These are phyloP conservation scores for Fragariocoptes setiger DNA, from an alignment of 1,140 invertebrate species.

Conservation along the genomic window DNA sequence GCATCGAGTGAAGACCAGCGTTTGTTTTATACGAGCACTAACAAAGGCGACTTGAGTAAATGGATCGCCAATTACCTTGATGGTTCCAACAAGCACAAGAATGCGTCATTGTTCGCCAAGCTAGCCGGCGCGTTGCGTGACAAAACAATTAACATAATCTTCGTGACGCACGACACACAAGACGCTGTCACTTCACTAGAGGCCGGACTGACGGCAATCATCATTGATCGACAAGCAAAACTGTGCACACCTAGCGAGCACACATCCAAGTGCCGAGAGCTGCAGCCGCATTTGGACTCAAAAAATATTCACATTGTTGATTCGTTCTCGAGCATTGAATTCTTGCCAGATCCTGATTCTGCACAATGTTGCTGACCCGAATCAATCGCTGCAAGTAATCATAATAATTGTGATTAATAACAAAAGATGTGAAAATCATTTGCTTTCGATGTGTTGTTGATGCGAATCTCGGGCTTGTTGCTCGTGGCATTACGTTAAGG, in stretches of 20 bases:
- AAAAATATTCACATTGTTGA: too few species aligned
- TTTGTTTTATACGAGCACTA: not conserved
- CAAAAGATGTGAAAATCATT: too few species aligned
- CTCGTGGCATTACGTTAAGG: too few species aligned
- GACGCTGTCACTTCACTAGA: not conserved
- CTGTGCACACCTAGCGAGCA: not conserved
- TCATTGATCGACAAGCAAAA: not conserved
- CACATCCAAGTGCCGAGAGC: not conserved
- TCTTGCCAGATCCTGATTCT: not conserved
- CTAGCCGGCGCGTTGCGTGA: not conserved
- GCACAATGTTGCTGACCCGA: not conserved
- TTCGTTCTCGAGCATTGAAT: not conserved
- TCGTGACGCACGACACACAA: not conserved
- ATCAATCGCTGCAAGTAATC: too few species aligned
- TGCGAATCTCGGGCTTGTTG: too few species aligned
- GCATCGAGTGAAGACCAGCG: not conserved
- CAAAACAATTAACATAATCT: not conserved
- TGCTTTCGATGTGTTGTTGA: too few species aligned
- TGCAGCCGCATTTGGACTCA: too few species aligned
- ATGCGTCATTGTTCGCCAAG: not conserved
- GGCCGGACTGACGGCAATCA: not conserved
- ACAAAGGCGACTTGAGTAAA: not conserved
- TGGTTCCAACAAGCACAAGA: not conserved
- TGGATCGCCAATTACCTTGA: not conserved
- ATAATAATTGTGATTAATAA: too few species aligned